Base-by-base conservation (phyloP, 30 jellyfish, hydroid and myxozoan genomes). In the Pelagia noctiluca region DNA sequence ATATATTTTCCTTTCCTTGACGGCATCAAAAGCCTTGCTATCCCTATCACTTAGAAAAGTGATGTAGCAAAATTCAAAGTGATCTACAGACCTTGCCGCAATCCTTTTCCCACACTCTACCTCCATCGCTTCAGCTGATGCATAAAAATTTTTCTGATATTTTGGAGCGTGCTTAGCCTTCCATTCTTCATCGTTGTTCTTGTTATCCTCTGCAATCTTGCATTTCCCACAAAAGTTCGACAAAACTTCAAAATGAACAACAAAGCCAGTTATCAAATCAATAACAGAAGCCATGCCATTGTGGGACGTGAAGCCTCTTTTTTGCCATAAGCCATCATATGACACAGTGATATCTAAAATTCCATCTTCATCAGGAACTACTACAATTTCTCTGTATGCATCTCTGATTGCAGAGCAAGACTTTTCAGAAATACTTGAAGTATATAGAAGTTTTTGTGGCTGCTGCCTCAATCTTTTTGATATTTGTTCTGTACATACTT, bases 311-410 rank as follows among this genome's bases (percentile, higher is more conserved):
- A 42, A 70, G 21, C 93, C 93, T 37, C 93, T 53, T 70, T 68
- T 80, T 48, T 80, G 91, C 91, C 77, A 65, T 16, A 86, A 30
- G 38, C 85, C 91, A 65, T 80, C 86, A 66, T 16, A 80, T n/a
- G 91, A 80, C 61, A 80, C 91, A 42, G 76, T 75, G 46, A 64
- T 67, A 22, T 65, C 69, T 5, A 46, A 35, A n/a, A 35, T 7
- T 28, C 76, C 84, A 12, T 34, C 28, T 8, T 71, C 61, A 31
- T 65, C 48, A 22, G 82, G 48, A 24, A 37, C 10, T 38, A 38
- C 23, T 62, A 33, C 29, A 12, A 35, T 49, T 25, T 36, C 90
- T 25, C 28, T 47, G 32, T 63, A 65, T 11, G 83, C 75, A 21
- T 80, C 52, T 22, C 7, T 3, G 5, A 63, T 28, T 18, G 52